Evolutionary conservation across 2,888 invertebrate species (phyloP), one percentile per base, ranked within the genome.

Genomic region (Orthosia gothica): DNA sequence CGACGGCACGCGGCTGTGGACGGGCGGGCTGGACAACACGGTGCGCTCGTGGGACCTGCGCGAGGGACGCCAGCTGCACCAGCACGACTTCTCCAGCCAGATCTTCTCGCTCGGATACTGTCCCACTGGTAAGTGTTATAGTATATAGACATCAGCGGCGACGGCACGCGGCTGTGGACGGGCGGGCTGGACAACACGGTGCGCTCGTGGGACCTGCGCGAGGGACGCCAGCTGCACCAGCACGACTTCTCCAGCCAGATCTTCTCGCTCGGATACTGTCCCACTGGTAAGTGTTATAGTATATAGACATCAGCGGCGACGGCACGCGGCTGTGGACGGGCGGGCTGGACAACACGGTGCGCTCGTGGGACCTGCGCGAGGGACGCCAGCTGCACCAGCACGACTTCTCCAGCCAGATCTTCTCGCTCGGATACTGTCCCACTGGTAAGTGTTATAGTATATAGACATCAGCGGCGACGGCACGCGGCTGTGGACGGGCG

Each of bases 171-270:
- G 87, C 95, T 98, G 83, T 98, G 98, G 98, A 99, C 99, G 18
- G 99, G 99, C 77, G 99, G 99, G 1, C 97, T 99, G 74, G 99
- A 99, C 96, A 99, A 99, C 95, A 99, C 99, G 1, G 99, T 99
- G 69, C 97, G 99, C 77, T 99, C 99, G 55, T 99, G 99, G 99
- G 99, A 99, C 96, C 97, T 99, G 73, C 96, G 99, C 86, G 99
- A 99, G 95, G 99, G 99, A 55, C 97, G 99, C 62, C 99, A 99
- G 94, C 95, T 99, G 84, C 99, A 99, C 93, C 99, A 99, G 93
- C 99, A 99, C 95, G 99, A 99, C 95, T 99, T 99, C 96, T 98
- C 98, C 89, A 99, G 99, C 90, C 98, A 98, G 96, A 98, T 98
- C 89, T 98, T 98, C 96, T 98, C 98, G 69, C 94, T 98, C 54